These are phyloP conservation scores for Apodemia mormo DNA, from an alignment of 2,888 invertebrate species.

Conservation along the genomic window DNA sequence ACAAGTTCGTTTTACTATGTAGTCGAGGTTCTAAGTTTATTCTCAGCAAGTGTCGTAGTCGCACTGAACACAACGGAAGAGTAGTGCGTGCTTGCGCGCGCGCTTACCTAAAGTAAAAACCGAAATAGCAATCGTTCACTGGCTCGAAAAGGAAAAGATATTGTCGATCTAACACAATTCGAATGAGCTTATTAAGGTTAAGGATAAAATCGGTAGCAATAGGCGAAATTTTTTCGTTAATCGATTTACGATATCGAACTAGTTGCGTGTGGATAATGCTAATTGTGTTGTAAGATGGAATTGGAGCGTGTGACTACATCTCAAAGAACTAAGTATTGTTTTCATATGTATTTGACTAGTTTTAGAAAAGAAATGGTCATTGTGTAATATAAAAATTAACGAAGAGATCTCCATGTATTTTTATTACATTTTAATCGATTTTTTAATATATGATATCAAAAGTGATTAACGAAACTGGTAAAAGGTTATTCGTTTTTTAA, in stretches of 20 bases:
- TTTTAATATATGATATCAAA: no score
- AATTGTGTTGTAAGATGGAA: conserved; percentile 51
- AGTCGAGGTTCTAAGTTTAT: conserved; percentile 70
- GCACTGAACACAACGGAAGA: conserved; percentile 74
- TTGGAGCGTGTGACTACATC: conserved; percentile 55
- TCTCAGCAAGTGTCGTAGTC: conserved; percentile 70
- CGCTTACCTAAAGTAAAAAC: conserved; percentile 71
- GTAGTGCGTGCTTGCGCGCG: conserved; percentile 62
- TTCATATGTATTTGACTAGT: not conserved
- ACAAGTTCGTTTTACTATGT: conserved; percentile 51
- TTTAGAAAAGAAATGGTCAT: conserved; percentile 7
- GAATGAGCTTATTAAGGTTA: conserved; percentile 71
- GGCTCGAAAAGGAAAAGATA: conserved; percentile 58
- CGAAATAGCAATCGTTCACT: conserved; percentile 58
- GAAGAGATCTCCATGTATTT: no score
- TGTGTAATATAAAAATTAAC: not conserved
- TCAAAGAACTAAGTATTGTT: not conserved
- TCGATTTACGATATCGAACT: conserved; percentile 52
- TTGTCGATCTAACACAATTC: conserved; percentile 58
- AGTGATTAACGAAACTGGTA: no score
- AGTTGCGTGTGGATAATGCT: conserved; percentile 31
- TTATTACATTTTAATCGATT: no score
- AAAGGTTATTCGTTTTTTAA: no score
- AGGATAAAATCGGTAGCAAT: conserved; percentile 63
- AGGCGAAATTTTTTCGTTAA: conserved; percentile 53